A percentile compares a stretch with the other conserved stretches of the same genome.
Conservation (phyloP, 2,888 invertebrate species). For the Baronia brevicornis region DNA sequence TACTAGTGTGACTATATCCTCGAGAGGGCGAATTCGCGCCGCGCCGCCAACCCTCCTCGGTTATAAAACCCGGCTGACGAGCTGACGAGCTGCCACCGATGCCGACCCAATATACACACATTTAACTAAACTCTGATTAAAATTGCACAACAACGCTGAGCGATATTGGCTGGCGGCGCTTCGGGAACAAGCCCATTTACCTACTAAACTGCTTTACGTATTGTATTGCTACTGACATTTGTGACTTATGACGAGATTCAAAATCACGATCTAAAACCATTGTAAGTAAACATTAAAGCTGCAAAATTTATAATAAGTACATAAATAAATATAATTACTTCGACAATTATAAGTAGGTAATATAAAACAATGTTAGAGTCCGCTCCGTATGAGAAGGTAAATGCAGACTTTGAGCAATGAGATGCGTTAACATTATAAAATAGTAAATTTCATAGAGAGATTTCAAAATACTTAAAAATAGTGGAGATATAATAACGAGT, state of each 20-base stretch:
- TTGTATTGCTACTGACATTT: constrained; percentile 71
- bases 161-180: constrained; percentile 31
- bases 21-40: constrained; percentile 27
- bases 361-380: constrained; percentile 58
- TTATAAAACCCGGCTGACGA: constrained; percentile 2
- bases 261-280: constrained; percentile 74
- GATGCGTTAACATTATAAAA: constrained; percentile 45
- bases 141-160: constrained; percentile 49
- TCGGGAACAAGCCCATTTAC: constrained; percentile 38
- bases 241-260: constrained; percentile 76
- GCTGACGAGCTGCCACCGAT: constrained; percentile 14
- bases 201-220: constrained; percentile 58
- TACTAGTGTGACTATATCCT: constrained; percentile 67
- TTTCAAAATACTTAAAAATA: constrained; percentile 42
- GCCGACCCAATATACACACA: constrained; percentile 25
- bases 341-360: constrained; percentile 55
- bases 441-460: constrained; percentile 34
- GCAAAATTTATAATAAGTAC: constrained; percentile 70
- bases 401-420: constrained; percentile 66
- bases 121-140: constrained; percentile 37
- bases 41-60: constrained; percentile 16
- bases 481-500: constrained; percentile 67
- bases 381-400: constrained; percentile 36
- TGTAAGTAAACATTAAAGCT: constrained; percentile 75
- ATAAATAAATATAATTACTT: constrained; percentile 67